Evolutionary conservation across 2,797 vertebrate species (phyloP).

Genomic region (Spatula versicolor): DNA sequence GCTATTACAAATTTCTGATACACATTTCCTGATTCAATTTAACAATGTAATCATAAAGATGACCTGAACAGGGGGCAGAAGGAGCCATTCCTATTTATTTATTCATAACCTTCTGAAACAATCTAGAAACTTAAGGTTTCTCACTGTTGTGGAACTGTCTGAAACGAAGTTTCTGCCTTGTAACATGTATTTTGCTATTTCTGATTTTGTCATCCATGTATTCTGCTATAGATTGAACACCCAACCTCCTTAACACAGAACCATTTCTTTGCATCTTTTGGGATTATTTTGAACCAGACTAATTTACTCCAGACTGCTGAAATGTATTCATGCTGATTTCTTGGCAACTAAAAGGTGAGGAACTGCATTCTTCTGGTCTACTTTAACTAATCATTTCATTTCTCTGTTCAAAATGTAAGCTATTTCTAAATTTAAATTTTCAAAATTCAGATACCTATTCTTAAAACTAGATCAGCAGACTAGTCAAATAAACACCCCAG

Average conservation of each 20-base stretch:
- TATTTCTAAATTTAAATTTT: background rate
- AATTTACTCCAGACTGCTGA: background rate
- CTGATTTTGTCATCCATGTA: background rate
- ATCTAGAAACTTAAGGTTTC: background rate
- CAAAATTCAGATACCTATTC: background rate
- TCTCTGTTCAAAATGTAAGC: background rate
- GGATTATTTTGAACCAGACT: background rate
- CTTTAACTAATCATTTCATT: background rate
- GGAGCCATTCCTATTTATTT: background rate
- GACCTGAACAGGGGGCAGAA: rapidly evolving
- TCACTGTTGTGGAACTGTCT: background rate
- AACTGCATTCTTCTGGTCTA: background rate
- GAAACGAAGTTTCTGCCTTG: background rate
- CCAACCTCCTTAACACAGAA: background rate
- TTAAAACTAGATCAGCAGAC: background rate
- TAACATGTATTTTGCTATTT: background rate
- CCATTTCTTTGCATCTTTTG: background rate
- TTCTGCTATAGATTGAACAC: background rate
- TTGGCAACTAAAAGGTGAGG: background rate
- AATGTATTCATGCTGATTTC: background rate
- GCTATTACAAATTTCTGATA: background rate
- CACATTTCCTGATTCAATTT: background rate
- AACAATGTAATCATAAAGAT: background rate
- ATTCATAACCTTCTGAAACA: background rate
- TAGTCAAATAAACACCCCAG: background rate